Conservation (phyloP, 2,113 vertebrate species). For the Hemiprocne comata region DNA sequence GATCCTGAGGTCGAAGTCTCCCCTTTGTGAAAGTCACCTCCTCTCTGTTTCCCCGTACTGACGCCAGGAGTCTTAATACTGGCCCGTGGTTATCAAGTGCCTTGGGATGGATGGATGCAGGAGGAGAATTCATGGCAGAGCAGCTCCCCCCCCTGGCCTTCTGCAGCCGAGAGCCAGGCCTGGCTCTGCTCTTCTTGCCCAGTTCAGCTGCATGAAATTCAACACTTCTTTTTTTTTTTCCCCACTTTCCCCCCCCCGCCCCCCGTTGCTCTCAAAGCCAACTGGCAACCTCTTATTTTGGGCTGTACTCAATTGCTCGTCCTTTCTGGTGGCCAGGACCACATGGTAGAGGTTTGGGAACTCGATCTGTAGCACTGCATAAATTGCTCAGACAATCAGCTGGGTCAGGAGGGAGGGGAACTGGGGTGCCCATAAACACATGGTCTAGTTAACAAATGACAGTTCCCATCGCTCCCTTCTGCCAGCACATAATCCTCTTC, state of each 20-base stretch:
- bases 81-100: not conserved
- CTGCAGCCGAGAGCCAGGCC: not conserved
- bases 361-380: not conserved
- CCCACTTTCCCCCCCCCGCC: too few species aligned
- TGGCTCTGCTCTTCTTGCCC: not conserved
- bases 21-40: not conserved
- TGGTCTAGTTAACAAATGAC: not conserved
- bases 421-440: not conserved
- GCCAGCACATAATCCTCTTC: not conserved
- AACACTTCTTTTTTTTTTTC: not conserved
- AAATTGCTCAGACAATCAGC: not conserved
- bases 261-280: not conserved
- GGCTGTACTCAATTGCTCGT: not conserved
- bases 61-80: not conserved
- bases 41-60: accelerated
- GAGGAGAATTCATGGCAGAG: not conserved
- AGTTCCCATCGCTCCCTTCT: not conserved
- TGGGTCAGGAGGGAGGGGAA: not conserved
- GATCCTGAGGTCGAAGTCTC: not conserved
- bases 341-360: not conserved
- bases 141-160: constrained; percentile 41
- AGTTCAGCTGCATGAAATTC: not conserved
- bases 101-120: not conserved
- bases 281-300: not conserved
- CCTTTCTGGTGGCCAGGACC: not conserved